phyloP scores from a whole-genome alignment of 2,888 invertebrate genomes.

The Oscheius myriophilus region DNA sequence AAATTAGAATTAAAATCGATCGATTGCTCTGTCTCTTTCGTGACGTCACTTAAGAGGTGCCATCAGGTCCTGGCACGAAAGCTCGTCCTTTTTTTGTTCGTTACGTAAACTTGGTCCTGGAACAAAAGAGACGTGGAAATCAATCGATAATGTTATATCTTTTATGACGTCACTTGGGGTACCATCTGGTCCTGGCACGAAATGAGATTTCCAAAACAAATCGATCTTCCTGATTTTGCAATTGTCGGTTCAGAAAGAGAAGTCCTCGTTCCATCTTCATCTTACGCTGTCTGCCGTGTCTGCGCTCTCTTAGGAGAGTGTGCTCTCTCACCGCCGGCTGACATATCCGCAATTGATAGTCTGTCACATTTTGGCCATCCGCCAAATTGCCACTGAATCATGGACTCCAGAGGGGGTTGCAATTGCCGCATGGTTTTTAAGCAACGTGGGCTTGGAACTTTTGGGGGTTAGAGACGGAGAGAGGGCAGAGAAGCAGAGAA shows the following conservation, averaged over 20 bases:
- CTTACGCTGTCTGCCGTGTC: conserved; percentile 5
- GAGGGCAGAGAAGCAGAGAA: neutral
- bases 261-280: conserved; percentile 17
- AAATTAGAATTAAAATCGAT: too few relatives aligned
- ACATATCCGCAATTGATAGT: conserved; percentile 32
- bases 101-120: neutral
- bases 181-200: neutral
- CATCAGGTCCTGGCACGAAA: neutral
- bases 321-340: conserved; percentile 18
- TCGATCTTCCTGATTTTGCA: neutral
- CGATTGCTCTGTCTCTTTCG: too few relatives aligned
- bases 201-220: neutral
- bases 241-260: neutral
- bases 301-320: neutral
- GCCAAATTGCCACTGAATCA: conserved; percentile 32
- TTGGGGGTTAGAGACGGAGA: neutral
- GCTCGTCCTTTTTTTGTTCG: neutral
- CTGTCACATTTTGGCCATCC: conserved; percentile 33
- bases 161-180: too few relatives aligned
- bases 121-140: neutral
- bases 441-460: neutral
- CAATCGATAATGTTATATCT: too few relatives aligned
- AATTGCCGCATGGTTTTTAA: conserved; percentile 2
- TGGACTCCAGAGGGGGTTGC: conserved; percentile 17
- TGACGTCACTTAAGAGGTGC: too few relatives aligned